These are phyloP conservation scores for Apomyelois bistriatella DNA, from an alignment of 2,888 invertebrate genomes.

Conservation along the genomic window DNA sequence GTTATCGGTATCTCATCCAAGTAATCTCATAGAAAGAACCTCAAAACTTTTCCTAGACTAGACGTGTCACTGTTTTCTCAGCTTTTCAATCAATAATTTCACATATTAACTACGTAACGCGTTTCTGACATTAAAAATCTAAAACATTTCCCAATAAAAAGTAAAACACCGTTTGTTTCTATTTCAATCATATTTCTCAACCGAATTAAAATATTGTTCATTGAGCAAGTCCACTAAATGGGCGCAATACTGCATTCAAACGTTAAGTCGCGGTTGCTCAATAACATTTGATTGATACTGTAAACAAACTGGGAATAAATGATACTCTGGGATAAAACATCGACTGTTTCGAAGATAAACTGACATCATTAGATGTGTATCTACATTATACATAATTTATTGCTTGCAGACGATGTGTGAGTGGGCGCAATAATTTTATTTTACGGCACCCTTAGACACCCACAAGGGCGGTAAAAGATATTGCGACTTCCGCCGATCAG, in stretches of 20 bases:
- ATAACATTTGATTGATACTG: slow-evolving; percentile 5
- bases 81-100: no score
- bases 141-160: neutral
- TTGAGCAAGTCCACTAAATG: neutral
- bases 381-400: slow-evolving; percentile 7
- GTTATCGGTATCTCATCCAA: no score
- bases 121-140: neutral
- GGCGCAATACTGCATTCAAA: neutral
- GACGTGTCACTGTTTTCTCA: no score
- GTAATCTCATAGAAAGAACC: no score
- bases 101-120: no score
- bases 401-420: neutral
- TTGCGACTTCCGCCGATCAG: no score
- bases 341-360: slow-evolving; percentile 1
- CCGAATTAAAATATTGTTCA: neutral
- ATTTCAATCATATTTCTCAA: slow-evolving; percentile 3
- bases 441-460: neutral
- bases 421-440: neutral
- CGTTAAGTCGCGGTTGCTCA: slow-evolving; percentile 3
- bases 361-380: slow-evolving; percentile 5
- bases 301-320: slow-evolving; percentile 1
- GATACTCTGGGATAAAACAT: neutral
- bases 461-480: no score
- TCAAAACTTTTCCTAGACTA: no score
- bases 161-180: neutral